These are phyloP conservation scores for Carassius gibelio DNA, from an alignment of 2,113 vertebrate species.

Conservation along the genomic window DNA sequence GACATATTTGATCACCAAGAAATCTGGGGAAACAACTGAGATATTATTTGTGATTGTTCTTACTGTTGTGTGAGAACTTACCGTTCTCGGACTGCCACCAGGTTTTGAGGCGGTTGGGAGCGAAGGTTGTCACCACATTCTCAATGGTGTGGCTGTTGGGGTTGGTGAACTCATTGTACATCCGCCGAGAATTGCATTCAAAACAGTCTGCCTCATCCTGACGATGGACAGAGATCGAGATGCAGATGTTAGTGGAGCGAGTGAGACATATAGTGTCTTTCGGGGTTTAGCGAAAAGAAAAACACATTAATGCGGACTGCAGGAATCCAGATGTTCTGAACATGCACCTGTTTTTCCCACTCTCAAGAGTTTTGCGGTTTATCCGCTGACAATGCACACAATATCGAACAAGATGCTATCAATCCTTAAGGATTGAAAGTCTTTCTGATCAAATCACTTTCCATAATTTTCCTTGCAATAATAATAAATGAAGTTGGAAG, in stretches of 20 bases:
- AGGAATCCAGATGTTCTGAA: slow-evolving; percentile 50
- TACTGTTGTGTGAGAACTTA: slow-evolving; percentile 64
- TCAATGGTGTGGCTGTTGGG: slow-evolving; percentile 88
- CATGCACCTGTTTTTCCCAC: slow-evolving; percentile 37
- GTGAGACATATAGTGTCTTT: slow-evolving; percentile 31
- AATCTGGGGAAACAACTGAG: neutral
- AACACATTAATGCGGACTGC: slow-evolving; percentile 60
- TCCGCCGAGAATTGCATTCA: slow-evolving; percentile 81
- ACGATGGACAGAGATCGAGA: slow-evolving; percentile 64
- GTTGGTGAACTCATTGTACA: slow-evolving; percentile 78
- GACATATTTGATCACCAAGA: neutral
- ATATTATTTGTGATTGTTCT: neutral
- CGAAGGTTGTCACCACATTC: slow-evolving; percentile 93
- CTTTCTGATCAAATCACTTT: too few species aligned
- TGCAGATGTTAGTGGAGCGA: slow-evolving; percentile 23
- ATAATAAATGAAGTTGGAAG: too few species aligned
- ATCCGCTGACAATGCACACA: neutral
- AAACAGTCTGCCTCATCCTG: slow-evolving; percentile 92
- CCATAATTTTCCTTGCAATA: too few species aligned
- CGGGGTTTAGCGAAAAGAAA: slow-evolving; percentile 49
- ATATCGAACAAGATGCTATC: neutral
- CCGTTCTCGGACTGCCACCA: slow-evolving; percentile 98
- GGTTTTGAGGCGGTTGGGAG: slow-evolving; percentile 90
- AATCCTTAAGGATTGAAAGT: too few species aligned
- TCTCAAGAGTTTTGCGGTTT: neutral